Evolutionary conservation across 2,888 invertebrate species (phyloP), one percentile per base, ranked within the genome.

Genomic region (Aradus depressus): DNA sequence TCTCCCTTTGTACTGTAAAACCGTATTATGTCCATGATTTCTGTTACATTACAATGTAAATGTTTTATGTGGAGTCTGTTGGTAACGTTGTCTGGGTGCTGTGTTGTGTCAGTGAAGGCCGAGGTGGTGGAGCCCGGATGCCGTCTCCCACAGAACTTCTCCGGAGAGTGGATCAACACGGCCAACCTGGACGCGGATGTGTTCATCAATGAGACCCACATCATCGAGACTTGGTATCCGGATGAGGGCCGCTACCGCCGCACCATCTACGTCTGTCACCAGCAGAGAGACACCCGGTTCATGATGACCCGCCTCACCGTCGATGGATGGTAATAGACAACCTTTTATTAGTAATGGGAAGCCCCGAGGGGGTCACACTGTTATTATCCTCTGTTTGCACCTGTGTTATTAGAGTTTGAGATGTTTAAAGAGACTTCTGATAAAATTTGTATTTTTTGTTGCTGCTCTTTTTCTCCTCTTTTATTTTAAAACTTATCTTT

Each of bases 251-350:
- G 91, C 62, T 90, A 79, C 67, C 77, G 90, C 61, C 79, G 78
- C 62, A 92, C 91, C 0, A 90, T 92, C 64, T 96, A 93, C 67
- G 86, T 93, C 8, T 97, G 97, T 69, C 82, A 88, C 56, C 92
- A 96, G 69, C 86, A 88, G 60, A 76, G 91, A 55, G 95, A 92
- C 60, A 80, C 83, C 26, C 74, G 95, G 58, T 84, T 88, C 51
- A 90, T 97, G 84, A 92, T 97, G 90, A 91, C 96, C 0, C 77
- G 95, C 53, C 77, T 96, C 6, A 93, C 93, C 1, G 92, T 96
- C 1, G 96, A 96, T 66, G 95, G 93, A 71, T 86, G 85, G 83
- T 84, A 68, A n/a, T n/a, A n/a, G n/a, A n/a, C n/a, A n/a, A n/a
- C n/a, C n/a, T n/a, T n/a, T n/a, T n/a, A n/a, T n/a, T n/a, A n/a